Percentiles rank a stretch among this genome's conserved stretches.
Evolutionary conservation across 2,888 invertebrate species (phyloP).

Genomic region (Periphyllus acericola): DNA sequence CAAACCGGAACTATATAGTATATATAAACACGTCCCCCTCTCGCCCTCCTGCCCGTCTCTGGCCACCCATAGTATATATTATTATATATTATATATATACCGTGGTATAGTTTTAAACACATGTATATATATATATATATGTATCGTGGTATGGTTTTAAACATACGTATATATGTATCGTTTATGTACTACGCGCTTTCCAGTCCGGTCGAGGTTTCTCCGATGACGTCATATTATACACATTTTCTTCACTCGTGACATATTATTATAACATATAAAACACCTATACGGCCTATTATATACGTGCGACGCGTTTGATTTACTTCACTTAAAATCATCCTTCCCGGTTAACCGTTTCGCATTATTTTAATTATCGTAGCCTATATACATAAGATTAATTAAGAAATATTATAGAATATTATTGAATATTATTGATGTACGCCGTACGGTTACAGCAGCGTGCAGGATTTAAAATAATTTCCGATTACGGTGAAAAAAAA

Average conservation of each 20-base stretch:
- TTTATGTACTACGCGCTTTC: neutral
- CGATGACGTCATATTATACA: neutral
- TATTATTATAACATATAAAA: no score
- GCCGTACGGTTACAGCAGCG: neutral
- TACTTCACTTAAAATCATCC: no score
- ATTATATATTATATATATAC: no score
- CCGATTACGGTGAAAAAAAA: neutral
- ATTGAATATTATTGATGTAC: no score
- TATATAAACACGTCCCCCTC: neutral
- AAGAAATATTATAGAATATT: neutral
- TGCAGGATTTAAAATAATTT: neutral
- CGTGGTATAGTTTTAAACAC: neutral
- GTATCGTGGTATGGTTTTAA: no score
- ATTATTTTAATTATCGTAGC: no score
- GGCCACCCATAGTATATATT: neutral
- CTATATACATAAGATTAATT: no score
- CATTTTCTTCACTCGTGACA: neutral
- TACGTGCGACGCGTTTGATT: no score
- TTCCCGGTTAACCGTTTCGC: no score
- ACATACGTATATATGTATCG: neutral
- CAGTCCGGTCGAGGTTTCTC: constrained; percentile 33
- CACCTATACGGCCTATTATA: neutral
- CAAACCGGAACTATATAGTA: neutral
- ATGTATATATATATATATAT: neutral
- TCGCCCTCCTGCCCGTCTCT: no score